Evolutionary conservation across 2,113 vertebrate species (phyloP), one percentile per base, ranked within the genome.

Genomic region (Ophiodon elongatus): DNA sequence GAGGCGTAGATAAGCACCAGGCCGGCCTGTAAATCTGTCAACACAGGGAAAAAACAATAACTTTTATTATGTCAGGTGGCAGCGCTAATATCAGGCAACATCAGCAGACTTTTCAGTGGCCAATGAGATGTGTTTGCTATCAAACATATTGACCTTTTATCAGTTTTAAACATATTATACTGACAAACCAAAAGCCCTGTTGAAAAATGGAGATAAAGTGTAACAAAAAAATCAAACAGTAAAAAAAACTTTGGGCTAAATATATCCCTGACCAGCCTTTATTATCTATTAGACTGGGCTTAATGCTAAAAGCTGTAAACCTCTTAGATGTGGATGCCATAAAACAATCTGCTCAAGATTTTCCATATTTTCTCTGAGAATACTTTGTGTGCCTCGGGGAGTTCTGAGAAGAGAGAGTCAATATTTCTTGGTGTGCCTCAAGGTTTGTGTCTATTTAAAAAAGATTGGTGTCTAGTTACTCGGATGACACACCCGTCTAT

Each of bases 1-100:
- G 93, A 98, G 96, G 90, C 97, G 96, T 89, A 98, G 94, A 93
- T 98, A 98, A 87, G 97, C 97, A 93, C 97, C 97, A 77, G 97
- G 97, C 86, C 97, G 96, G 90, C 97, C 97, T 82, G 97, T 98
- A 92, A 98, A 98, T 94, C 97, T 98, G 95, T 74, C 94, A 93
- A 83, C 91, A 25, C 57, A 14, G 54, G 33, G 25, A n/a, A n/a
- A 62, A 57, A 11, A n/a, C 0, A 14, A 47, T 13, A 6, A 23
- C 25, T 43, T 64, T n/a, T 64, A 23, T 19, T 15, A 2, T 10
- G 14, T 50, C 43, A 76, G 31, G 8, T 39, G 23, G 45, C 59
- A 74, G 41, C 13, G 14, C 25, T 52, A 23, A 10, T 37, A 14
- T 27, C 23, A 50, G 25, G n/a, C 33, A 63, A 29, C 29, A 21